Conservation (phyloP, 2,888 invertebrate genomes). For the Hypolimnas misippus region DNA sequence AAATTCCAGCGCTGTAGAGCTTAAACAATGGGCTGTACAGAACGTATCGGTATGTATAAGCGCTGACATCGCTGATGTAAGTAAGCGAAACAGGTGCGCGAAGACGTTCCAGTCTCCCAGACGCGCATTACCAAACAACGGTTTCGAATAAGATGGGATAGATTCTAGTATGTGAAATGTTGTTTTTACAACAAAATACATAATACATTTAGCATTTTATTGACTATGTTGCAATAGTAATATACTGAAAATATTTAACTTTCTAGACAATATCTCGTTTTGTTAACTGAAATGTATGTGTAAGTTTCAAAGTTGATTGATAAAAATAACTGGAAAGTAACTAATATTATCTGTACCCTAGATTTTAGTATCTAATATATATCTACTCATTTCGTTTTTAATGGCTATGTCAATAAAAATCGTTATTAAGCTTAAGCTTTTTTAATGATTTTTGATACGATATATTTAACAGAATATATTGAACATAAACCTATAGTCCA, state of each 20-base stretch:
- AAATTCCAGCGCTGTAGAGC: conserved; percentile 21
- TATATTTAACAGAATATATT: too few species aligned
- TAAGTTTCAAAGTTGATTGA: too few species aligned
- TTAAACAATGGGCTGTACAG: conserved; percentile 35
- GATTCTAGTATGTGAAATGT: background rate
- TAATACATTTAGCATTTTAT: background rate
- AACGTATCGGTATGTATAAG: conserved; percentile 24
- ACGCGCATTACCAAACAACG: conserved; percentile 28
- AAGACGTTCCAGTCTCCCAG: conserved; percentile 19
- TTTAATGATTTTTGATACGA: too few species aligned
- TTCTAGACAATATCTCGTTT: background rate
- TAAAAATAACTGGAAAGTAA: too few species aligned
- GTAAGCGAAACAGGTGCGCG: conserved; percentile 33
- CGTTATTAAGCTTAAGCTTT: too few species aligned
- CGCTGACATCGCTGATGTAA: conserved; percentile 32
- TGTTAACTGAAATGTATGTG: background rate
- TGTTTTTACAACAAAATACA: background rate
- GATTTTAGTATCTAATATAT: too few species aligned
- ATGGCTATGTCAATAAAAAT: too few species aligned
- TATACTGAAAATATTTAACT: background rate
- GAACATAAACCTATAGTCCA: too few species aligned
- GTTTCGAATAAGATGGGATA: conserved; percentile 13
- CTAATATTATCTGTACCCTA: too few species aligned
- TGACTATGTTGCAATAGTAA: background rate
- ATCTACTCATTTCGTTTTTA: too few species aligned